Evolutionary conservation across 53 echinoderm and acorn worm genomes (phyloP), one percentile per base, ranked within the genome.

Genomic region (Echinometra lucunter): DNA sequence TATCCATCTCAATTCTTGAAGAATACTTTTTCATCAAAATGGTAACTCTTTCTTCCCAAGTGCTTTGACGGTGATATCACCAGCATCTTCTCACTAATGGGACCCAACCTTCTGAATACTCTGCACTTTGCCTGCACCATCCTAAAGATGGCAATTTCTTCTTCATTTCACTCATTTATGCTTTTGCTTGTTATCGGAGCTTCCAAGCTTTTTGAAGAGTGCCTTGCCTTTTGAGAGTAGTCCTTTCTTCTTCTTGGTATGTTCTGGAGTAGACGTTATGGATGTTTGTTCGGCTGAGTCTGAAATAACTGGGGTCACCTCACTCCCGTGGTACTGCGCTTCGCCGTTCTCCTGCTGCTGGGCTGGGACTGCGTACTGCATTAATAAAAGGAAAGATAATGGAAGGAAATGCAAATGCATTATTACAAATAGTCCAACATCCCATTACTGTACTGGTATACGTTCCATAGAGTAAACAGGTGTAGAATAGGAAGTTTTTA

Each of bases 141-240:
- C 78, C 19, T 38, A 5, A 42, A 34, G 30, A 32, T 30, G 30
- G 45, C 47, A 47, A n/a, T 49, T 28, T n/a, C 49, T 49, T 49
- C 85, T 49, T 85, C 47, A 85, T 45, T 85, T 19, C 3, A 3
- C 27, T 60, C 89, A 89, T 88, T 98, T 97, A 45, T 97, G 96
- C 85, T 97, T 98, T 89, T 97, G 97, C 75, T 98, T 98, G 88
- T 90, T 96, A 92, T 98, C 98, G 4, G 95, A 94, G 57, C 97
- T 97, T n/a, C 99, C 98, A 6, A 99, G 94, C 89, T 99, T 99
- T 96, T 98, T 99, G 88, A 99, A 99, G 85, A 99, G 96, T 1
- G 99, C 98, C 45, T 99, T 99, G 27, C 99, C 99, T 93, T 99
- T 99, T 2, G 99, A 99, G 21, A 99, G 96, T 7, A 99, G 57